Conservation (phyloP, 2,797 vertebrate genomes). For the Peromyscus attwateri region DNA sequence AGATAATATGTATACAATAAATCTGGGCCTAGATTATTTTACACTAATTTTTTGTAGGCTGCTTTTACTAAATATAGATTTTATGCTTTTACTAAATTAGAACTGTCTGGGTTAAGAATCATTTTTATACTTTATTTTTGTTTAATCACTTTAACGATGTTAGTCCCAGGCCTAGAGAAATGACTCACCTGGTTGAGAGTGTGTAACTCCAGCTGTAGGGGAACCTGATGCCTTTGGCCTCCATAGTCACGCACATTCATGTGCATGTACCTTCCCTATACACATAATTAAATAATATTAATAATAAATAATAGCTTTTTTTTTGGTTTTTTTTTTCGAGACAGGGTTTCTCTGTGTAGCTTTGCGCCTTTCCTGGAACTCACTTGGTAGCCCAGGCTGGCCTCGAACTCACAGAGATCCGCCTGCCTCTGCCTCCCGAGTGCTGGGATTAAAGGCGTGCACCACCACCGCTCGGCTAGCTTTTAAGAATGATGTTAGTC, state of each 20-base stretch:
- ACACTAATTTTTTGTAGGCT: constrained; percentile 31
- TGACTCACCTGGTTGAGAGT: background rate
- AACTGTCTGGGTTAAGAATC: background rate
- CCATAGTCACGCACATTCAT: background rate
- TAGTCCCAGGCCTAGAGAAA: background rate
- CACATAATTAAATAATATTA: background rate
- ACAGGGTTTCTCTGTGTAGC: too few species aligned
- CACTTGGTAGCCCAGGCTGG: too few species aligned
- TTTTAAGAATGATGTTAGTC: background rate
- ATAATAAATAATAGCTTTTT: background rate
- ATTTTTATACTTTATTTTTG: background rate
- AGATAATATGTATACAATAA: background rate
- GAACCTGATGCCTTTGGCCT: background rate
- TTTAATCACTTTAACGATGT: constrained; percentile 5
- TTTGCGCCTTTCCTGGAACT: too few species aligned
- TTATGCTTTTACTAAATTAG: background rate
- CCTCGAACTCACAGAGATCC: too few species aligned
- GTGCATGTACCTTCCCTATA: too few species aligned
- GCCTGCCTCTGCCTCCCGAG: too few species aligned
- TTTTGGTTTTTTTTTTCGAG: too few species aligned
- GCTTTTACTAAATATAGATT: background rate
- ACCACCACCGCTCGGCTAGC: too few species aligned
- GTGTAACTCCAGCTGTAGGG: background rate
- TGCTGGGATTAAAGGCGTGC: too few species aligned
- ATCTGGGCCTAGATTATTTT: background rate